Conservation (phyloP, 2,888 invertebrate species). For the Myopa testacea region DNA sequence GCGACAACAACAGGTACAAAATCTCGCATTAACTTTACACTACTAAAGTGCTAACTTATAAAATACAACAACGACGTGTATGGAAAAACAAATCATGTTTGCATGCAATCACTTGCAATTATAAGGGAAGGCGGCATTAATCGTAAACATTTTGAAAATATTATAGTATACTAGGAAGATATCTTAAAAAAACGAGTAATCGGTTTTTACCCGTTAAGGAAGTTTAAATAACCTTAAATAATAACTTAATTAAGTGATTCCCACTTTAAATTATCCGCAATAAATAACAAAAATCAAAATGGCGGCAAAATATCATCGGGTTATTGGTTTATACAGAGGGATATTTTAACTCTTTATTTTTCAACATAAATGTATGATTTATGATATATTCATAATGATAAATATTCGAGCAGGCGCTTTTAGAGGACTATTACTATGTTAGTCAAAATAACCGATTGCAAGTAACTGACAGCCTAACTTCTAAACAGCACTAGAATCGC, state of each 20-base stretch:
- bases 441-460: background rate
- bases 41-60: constrained; percentile 43
- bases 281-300: no score
- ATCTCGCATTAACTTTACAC: constrained; percentile 22
- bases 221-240: no score
- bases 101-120: constrained; percentile 58
- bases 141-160: constrained; percentile 21
- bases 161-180: background rate
- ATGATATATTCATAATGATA: no score
- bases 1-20: constrained; percentile 29
- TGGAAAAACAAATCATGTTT: constrained; percentile 46
- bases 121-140: constrained; percentile 55
- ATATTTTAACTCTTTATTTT: no score
- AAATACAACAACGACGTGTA: constrained; percentile 39
- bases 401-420: no score
- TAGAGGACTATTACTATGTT: no score
- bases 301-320: no score
- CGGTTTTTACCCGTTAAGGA: background rate
- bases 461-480: constrained; percentile 13
- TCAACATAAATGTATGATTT: no score
- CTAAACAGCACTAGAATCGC: background rate
- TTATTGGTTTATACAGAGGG: no score
- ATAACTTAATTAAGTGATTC: no score
- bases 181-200: background rate
- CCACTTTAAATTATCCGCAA: no score